A percentile compares a stretch with the other conserved stretches of the same genome.
Conservation (phyloP, 2,797 vertebrate species). For the Coendou prehensilis region DNA sequence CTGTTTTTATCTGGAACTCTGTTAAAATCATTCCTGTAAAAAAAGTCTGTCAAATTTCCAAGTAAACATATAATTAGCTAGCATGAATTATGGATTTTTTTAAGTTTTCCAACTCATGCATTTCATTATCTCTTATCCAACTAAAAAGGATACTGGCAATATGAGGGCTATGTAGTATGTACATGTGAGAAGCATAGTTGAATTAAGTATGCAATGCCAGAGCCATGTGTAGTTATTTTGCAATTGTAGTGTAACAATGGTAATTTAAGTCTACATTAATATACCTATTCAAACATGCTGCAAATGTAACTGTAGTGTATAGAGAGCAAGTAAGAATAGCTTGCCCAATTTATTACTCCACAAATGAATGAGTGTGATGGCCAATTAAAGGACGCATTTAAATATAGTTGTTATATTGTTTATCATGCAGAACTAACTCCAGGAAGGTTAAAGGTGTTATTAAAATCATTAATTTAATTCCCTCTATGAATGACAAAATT, state of each 20-base stretch:
- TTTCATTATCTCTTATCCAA: constrained; percentile 30
- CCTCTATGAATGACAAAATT: constrained; percentile 86
- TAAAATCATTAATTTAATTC: constrained; percentile 90
- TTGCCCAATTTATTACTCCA: constrained; percentile 85
- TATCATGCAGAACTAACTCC: constrained; percentile 86
- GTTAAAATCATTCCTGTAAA: constrained; percentile 47
- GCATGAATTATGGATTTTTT: constrained; percentile 64
- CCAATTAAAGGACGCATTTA: constrained; percentile 88
- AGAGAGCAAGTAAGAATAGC: constrained; percentile 82
- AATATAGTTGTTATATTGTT: constrained; percentile 85
- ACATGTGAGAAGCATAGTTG: background rate
- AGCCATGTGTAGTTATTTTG: constrained; percentile 32
- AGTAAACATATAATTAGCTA: constrained; percentile 68
- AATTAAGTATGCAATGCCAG: background rate
- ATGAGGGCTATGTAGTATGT: background rate
- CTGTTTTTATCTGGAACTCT: constrained; percentile 2
- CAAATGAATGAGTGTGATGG: constrained; percentile 87
- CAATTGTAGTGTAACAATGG: constrained; percentile 60
- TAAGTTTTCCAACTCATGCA: constrained; percentile 46
- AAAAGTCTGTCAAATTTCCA: constrained; percentile 61
- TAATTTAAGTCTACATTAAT: constrained; percentile 84
- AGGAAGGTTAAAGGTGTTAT: constrained; percentile 88
- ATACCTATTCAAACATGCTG: constrained; percentile 80
- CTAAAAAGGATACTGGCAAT: background rate
- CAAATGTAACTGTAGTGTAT: constrained; percentile 83